Conservation (phyloP, 2,113 vertebrate species). For the Ploceus nigricollis region DNA sequence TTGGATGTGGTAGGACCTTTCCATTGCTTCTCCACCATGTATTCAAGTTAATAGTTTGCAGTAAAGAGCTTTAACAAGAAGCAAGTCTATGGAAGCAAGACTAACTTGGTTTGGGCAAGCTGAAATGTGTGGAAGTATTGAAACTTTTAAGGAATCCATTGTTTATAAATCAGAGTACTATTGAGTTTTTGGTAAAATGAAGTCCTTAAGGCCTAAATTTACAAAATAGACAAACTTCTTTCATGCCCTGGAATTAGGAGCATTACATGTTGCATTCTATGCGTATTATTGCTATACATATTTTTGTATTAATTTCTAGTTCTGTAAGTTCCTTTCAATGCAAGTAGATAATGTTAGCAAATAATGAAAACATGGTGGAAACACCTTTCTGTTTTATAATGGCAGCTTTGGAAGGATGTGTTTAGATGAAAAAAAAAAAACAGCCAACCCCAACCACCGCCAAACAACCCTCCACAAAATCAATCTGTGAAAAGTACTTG, state of each 20-base stretch:
- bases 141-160: not conserved
- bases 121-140: accelerated
- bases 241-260: not conserved
- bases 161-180: not conserved
- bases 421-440: not conserved
- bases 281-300: not conserved
- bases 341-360: not conserved
- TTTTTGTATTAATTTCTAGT: not conserved
- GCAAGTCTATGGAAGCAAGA: not conserved
- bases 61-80: not conserved
- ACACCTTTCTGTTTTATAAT: slow-evolving; percentile 19
- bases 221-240: not conserved
- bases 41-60: not conserved
- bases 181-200: not conserved
- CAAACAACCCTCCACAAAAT: not conserved
- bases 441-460: not conserved
- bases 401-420: not conserved
- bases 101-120: not conserved
- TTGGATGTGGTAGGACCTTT: not conserved
- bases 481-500: slow-evolving; percentile 4
- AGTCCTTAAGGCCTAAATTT: not conserved
- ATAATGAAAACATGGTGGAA: not conserved
- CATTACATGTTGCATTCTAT: not conserved
- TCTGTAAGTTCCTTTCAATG: not conserved
- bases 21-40: not conserved